Base-by-base conservation (phyloP, 23 tunicate genomes). In the Ascidia mentula region DNA sequence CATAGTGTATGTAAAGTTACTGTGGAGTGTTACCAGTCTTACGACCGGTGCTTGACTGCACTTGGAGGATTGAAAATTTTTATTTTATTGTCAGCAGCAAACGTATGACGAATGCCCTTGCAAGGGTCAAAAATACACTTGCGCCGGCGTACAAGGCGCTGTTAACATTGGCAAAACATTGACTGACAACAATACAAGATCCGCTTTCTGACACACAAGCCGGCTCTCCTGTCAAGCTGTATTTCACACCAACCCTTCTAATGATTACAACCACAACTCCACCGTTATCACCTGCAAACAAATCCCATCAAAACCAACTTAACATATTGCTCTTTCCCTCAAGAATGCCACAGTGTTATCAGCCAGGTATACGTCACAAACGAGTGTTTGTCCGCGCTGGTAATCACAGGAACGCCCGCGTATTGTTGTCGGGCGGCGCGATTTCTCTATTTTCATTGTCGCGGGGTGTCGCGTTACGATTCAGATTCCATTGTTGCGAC, bases 341-440 rank as follows among this genome's bases (percentile, higher is more conserved):
- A 53, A 5, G 65, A 53, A 9, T 1, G 24, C 12, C 15, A 12
- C 15, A 3, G 65, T 53, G 65, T 53, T 53, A 53, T 53, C 13
- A 53, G 12, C 24, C 12, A 53, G 65, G 65, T 1, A 53, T 28
- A 26, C 1, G 65, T 28, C 24, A 53, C 65, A 53, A 53, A 5
- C 73, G 61, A 60, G 26, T 24, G 37, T 36, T 32, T 53, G 45
- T 61, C n/a, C 46, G 60, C 18, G 45, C 74, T 31, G 31, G 74
- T 37, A 60, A 77, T 77, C 40, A 77, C 35, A 32, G 82, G 82
- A 79, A 79, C 82, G 82, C 82, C 82, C 82, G 82, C 38, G 18
- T 37, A 60, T 79, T 79, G 82, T 79, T 59, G 26, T 18, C n/a
- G 30, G 17, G 8, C 18, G 74, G 37, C 32, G 18, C 22, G 38